Conservation (phyloP, 2,113 vertebrate genomes). For the Toxotes jaculatrix region DNA sequence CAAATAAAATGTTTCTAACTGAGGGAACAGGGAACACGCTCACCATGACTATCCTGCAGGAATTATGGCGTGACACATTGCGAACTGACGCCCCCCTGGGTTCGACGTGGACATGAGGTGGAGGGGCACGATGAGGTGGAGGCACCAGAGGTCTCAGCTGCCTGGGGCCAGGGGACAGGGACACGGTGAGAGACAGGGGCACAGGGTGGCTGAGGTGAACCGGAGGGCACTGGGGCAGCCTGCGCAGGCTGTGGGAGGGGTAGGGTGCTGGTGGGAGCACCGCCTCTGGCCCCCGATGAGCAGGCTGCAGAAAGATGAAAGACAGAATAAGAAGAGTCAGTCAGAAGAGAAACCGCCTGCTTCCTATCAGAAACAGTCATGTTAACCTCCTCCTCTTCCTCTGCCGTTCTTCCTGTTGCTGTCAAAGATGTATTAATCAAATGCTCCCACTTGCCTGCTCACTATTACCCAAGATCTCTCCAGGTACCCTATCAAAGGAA, state of each 20-base stretch:
- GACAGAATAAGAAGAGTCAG: slow-evolving; percentile 36
- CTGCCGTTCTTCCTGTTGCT: slow-evolving; percentile 29
- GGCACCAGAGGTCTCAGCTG: slow-evolving; percentile 67
- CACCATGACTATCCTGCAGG: slow-evolving; percentile 83
- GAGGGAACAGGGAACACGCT: slow-evolving; percentile 53
- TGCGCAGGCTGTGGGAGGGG: slow-evolving; percentile 74
- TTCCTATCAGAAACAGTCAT: slow-evolving; percentile 65
- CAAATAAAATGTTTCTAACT: slow-evolving; percentile 56
- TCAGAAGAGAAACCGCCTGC: slow-evolving; percentile 47
- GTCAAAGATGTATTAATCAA: slow-evolving; percentile 68
- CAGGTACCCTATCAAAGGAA: slow-evolving; percentile 41
- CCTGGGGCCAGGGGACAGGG: slow-evolving; percentile 56
- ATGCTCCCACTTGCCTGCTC: slow-evolving; percentile 25
- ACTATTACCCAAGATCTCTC: slow-evolving; percentile 23
- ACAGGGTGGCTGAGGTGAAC: slow-evolving; percentile 82
- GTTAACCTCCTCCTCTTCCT: slow-evolving; percentile 55
- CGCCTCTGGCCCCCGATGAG: slow-evolving; percentile 68
- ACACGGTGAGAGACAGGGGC: slow-evolving; percentile 75
- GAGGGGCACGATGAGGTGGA: slow-evolving; percentile 60
- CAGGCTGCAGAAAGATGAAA: slow-evolving; percentile 73
- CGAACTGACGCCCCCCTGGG: slow-evolving; percentile 69
- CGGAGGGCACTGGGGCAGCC: slow-evolving; percentile 82
- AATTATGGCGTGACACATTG: slow-evolving; percentile 60
- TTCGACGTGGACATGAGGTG: slow-evolving; percentile 65
- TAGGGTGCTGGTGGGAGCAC: slow-evolving; percentile 60